A percentile compares a stretch with the other conserved stretches of the same genome.
These are phyloP conservation scores for Drosophila aldrichi DNA, from an alignment of 2,888 invertebrate genomes.

Conservation along the genomic window DNA sequence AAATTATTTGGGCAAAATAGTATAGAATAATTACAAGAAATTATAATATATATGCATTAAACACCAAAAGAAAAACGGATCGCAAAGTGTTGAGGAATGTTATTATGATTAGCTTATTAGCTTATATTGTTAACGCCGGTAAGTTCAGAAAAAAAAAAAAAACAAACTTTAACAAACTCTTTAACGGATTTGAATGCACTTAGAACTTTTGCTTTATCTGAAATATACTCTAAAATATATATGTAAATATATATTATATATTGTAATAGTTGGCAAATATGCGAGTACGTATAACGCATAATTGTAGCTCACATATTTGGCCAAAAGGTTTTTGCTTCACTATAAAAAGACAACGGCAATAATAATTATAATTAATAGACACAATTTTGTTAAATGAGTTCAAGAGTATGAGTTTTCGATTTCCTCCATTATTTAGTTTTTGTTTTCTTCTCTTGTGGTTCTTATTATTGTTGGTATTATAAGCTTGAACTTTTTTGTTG, in stretches of 20 bases:
- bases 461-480: constrained; percentile 46
- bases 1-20: constrained; percentile 56
- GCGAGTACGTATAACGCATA: constrained; percentile 59
- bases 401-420: constrained; percentile 45
- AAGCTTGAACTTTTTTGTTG: constrained; percentile 54
- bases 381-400: constrained; percentile 59
- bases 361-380: constrained; percentile 74
- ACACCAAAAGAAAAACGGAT: constrained; percentile 45
- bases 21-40: constrained; percentile 38
- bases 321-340: constrained; percentile 47
- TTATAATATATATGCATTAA: constrained; percentile 23
- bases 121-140: constrained; percentile 54
- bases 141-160: constrained; percentile 67
- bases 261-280: constrained; percentile 65
- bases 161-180: constrained; percentile 78
- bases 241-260: constrained; percentile 44
- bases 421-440: constrained; percentile 48
- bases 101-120: constrained; percentile 73
- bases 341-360: constrained; percentile 77
- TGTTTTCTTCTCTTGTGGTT: constrained; percentile 37
- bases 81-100: constrained; percentile 82
- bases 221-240: constrained; percentile 70
- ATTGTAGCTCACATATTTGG: constrained; percentile 54
- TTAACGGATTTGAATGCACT: constrained; percentile 68
- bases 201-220: constrained; percentile 50